phyloP scores from a whole-genome alignment of 2,888 invertebrate species.

The Aporophyla nigra region DNA sequence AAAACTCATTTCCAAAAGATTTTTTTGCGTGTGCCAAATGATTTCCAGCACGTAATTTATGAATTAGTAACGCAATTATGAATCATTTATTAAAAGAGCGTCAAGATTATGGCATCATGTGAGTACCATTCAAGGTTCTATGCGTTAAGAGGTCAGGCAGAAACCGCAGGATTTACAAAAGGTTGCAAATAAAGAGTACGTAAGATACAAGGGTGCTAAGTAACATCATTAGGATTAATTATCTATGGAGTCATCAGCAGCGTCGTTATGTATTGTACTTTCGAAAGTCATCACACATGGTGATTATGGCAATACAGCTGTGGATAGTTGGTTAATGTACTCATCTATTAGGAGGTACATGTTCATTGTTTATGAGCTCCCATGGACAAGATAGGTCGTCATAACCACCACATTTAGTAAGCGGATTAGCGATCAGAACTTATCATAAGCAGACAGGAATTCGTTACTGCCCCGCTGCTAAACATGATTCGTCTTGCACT shows the following conservation, averaged over 20 bases:
- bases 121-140: conserved; percentile 38
- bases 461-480: background rate
- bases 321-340: background rate
- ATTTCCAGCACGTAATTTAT: conserved; percentile 18
- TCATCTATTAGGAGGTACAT: too few relatives aligned
- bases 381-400: background rate
- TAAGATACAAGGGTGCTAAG: background rate
- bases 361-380: background rate
- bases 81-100: conserved; percentile 36
- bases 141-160: conserved; percentile 27
- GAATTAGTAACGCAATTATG: conserved; percentile 50
- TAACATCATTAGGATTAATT: background rate
- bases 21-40: conserved; percentile 32
- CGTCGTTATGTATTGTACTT: background rate
- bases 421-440: background rate
- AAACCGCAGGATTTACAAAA: conserved; percentile 21
- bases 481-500: background rate
- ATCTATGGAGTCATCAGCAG: background rate
- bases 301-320: background rate
- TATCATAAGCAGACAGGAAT: background rate
- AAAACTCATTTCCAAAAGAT: background rate
- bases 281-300: background rate
- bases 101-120: conserved; percentile 47
- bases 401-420: background rate
- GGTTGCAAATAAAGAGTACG: background rate